Evolutionary conservation across 2,797 vertebrate species (phyloP), one percentile per base, ranked within the genome.

Genomic region (Remorina albescens): DNA sequence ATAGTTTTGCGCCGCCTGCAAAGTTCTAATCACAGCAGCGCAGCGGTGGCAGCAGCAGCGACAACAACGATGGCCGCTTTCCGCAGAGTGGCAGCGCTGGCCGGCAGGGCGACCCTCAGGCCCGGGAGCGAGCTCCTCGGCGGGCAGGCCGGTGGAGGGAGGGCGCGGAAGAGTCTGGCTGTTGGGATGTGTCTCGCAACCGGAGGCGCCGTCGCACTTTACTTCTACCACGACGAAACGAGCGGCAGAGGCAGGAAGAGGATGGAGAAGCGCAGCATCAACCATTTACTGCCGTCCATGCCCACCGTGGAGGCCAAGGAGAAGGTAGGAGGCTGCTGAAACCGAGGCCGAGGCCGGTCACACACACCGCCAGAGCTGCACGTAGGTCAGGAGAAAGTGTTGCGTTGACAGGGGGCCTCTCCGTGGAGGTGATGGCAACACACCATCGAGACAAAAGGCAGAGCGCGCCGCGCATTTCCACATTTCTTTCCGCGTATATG

Each of bases 1-100:
- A 91, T 79, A 91, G 21, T 81, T 87, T 26, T 2, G 30, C 8
- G 49, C 81, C 63, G 53, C 68, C 56, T 23, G 51, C 67, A 84
- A 90, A 87, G 49, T 88, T 86, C 54, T 32, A 55, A 71, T 68
- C 82, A 68, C 53, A 83, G 71, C 77, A 62, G 63, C 70, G 16
- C 62, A 49, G 53, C 72, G 2, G 50, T 74, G 57, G 39, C 73
- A 56, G 51, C 51, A 59, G 39, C 57, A 59, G 51, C 69, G 56
- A 51, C 82, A 78, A 86, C 89, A 92, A 77, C 81, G 81, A 95
- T 95, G 95, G 94, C 94, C 87, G 94, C 92, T 81, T 86, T 94
- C 81, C 93, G 94, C 76, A 93, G 92, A 87, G 84, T 93, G 77
- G 72, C 86, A 69, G 81, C 86, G 63, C 74, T 93, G 79, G 87